These are phyloP conservation scores for Bombus balteatus DNA, from an alignment of 1,140 invertebrate genomes.

Conservation along the genomic window DNA sequence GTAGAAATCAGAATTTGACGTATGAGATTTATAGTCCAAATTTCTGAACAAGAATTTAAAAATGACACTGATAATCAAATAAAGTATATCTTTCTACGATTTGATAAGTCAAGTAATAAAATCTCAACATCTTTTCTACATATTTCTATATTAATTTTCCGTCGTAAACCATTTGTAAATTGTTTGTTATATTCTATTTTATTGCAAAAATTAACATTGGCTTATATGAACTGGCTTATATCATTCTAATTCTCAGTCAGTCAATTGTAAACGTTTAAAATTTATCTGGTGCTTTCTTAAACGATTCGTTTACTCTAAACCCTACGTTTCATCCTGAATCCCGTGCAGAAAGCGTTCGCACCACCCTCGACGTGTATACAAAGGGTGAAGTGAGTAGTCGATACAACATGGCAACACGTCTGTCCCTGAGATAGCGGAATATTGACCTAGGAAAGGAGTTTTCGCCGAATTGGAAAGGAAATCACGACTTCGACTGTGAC, in stretches of 20 bases:
- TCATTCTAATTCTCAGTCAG: neutral
- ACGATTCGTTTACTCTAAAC: neutral
- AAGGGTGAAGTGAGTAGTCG: constrained; percentile 27
- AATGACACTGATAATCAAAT: too few species aligned
- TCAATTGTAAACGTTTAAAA: neutral
- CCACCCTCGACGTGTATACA: neutral
- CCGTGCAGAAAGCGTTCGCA: neutral
- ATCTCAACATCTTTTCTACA: too few species aligned
- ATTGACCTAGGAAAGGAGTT: constrained; percentile 28
- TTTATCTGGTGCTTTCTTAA: neutral
- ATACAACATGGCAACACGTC: neutral
- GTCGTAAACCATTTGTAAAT: too few species aligned
- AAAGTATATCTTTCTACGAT: too few species aligned
- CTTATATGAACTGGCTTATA: too few species aligned
- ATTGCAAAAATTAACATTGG: too few species aligned
- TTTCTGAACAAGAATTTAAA: too few species aligned
- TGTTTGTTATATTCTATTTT: too few species aligned
- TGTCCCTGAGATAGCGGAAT: neutral
- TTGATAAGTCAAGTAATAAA: too few species aligned
- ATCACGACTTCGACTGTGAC: constrained; percentile 30
- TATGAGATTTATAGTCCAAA: too few species aligned
- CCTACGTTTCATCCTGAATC: neutral
- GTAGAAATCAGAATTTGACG: too few species aligned
- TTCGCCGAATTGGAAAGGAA: constrained; percentile 48
- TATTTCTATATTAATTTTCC: too few species aligned